Evolutionary conservation across 2,888 invertebrate genomes (phyloP).

Genomic region (Lampropteryx suffumata): DNA sequence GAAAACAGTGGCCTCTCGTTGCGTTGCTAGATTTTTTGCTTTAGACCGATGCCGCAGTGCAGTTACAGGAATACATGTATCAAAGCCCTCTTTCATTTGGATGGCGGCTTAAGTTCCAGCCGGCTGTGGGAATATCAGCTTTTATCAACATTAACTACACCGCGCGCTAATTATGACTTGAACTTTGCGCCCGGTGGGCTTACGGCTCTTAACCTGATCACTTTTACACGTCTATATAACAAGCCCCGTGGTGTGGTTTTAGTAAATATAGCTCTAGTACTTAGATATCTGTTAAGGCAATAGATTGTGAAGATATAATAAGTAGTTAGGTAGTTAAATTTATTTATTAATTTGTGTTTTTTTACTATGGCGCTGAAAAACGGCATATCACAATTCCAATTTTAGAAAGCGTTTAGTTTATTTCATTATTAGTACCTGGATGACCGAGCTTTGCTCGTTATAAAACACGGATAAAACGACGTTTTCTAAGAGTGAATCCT

Average conservation of each 20-base stretch:
- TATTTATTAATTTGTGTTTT: too few species aligned
- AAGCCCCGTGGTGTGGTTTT: background rate
- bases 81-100: conserved; percentile 74
- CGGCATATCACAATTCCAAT: too few species aligned
- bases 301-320: too few species aligned
- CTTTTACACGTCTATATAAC: conserved; percentile 20
- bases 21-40: conserved; percentile 59
- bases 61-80: conserved; percentile 74
- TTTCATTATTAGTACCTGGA: background rate
- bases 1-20: conserved; percentile 69
- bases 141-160: conserved; percentile 60
- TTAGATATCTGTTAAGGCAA: too few species aligned
- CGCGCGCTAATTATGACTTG: conserved; percentile 58
- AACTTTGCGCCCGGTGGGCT: conserved; percentile 28
- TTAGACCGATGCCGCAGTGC: conserved; percentile 70
- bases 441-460: too few species aligned
- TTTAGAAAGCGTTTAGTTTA: too few species aligned
- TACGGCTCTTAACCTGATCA: conserved; percentile 44
- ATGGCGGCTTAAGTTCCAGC: conserved; percentile 47
- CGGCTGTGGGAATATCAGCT: conserved; percentile 60
- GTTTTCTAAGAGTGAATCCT: too few species aligned
- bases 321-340: too few species aligned
- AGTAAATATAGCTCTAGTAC: background rate
- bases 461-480: too few species aligned
- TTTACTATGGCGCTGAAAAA: too few species aligned